A percentile compares a stretch with the other conserved stretches of the same genome.
Conservation (phyloP, 2,113 vertebrate species). For the Ammodytes marinus region DNA sequence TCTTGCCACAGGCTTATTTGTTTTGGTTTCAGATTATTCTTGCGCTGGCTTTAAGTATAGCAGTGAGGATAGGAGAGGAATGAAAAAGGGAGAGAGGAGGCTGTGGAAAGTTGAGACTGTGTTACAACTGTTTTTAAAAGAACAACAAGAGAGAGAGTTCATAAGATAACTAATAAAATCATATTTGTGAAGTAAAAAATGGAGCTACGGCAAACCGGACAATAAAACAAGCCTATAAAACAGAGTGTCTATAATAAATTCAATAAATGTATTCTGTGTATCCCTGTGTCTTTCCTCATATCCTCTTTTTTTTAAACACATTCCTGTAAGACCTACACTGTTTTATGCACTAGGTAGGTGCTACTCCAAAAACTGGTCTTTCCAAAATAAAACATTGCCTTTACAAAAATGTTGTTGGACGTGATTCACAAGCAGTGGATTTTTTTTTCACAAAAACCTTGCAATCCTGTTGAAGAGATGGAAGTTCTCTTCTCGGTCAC, state of each 20-base stretch:
- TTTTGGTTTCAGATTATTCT: constrained; percentile 42
- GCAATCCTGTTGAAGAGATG: neutral
- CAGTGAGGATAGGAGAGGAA: neutral
- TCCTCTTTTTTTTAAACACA: constrained; percentile 16
- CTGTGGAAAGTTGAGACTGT: neutral
- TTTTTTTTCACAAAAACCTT: neutral
- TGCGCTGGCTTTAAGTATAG: constrained; percentile 28
- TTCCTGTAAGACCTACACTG: constrained; percentile 4
- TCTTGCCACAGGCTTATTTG: constrained; percentile 50
- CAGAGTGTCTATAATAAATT: neutral
- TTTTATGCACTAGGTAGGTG: constrained; percentile 10
- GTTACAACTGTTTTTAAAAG: constrained; percentile 6
- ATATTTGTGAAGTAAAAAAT: neutral
- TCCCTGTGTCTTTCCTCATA: neutral
- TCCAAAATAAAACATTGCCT: constrained; percentile 21
- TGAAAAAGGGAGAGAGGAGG: neutral
- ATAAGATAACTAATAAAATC: constrained; percentile 3
- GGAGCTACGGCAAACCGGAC: neutral
- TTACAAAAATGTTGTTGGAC: constrained; percentile 1
- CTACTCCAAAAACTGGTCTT: neutral
- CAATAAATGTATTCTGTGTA: neutral
- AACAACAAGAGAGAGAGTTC: neutral
- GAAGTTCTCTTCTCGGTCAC: neutral
- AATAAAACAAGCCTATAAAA: constrained; percentile 26
- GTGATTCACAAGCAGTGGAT: neutral